Evolutionary conservation across 2,797 vertebrate species (phyloP).

Genomic region (Forpus xanthops): DNA sequence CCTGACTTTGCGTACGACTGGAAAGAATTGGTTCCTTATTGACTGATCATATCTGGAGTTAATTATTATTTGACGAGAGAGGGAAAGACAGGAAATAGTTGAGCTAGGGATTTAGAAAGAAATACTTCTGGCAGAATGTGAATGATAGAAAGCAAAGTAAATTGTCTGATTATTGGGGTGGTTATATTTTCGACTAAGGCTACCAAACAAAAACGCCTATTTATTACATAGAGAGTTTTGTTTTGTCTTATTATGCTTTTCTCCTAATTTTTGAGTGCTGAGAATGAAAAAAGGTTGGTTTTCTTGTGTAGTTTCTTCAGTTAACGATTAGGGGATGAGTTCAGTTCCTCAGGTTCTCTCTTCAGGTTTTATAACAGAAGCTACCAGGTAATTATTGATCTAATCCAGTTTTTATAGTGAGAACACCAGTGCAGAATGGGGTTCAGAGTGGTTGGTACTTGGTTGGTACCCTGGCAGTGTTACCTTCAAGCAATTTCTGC

Average conservation of each 20-base stretch:
- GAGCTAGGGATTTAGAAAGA: not conserved
- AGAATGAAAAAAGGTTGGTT: not conserved
- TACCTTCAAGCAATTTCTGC: not conserved
- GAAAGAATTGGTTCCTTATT: not conserved
- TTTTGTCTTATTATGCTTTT: not conserved
- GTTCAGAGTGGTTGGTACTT: not conserved
- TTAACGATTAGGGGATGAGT: not conserved
- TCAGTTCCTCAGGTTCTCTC: not conserved
- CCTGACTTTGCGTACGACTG: slow-evolving; percentile 88
- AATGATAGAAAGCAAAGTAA: not conserved
- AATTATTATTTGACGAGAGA: not conserved
- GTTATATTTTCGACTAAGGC: not conserved
- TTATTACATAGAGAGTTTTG: not conserved
- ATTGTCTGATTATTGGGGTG: not conserved
- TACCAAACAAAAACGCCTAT: not conserved
- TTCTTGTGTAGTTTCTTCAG: not conserved
- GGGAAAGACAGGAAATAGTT: not conserved
- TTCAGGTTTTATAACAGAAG: not conserved
- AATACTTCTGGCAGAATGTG: not conserved
- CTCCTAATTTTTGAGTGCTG: not conserved
- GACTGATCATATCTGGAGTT: not conserved
- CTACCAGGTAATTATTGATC: not conserved
- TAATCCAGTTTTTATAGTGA: not conserved
- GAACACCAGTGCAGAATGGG: not conserved
- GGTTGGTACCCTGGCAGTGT: not conserved